Evolutionary conservation across 1,140 invertebrate species (phyloP), one percentile per base, ranked within the genome.

Genomic region (Stegodyphus mimosarum): DNA sequence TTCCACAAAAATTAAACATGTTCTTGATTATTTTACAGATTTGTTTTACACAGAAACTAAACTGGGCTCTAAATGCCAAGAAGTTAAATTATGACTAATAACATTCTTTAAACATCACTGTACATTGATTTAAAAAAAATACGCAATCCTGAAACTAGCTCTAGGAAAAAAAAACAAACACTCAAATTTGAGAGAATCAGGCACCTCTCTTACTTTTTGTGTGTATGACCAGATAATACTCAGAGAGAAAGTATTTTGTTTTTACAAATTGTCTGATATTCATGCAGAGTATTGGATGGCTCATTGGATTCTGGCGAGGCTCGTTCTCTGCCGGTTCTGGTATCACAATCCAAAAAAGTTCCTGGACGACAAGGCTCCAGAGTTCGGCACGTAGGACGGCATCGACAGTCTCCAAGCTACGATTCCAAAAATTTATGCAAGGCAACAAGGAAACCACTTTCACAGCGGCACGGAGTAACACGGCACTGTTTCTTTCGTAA

Each of bases 91-190:
- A 60, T 75, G 75, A 75, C 83, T 86, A 86, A 49, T 50, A 86
- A 86, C 83, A 86, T 78, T 86, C 83, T 86, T 78, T 51, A 51
- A 86, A 86, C 83, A 86, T 77, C 83, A 86, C 83, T 76, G 83
- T 77, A 84, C 83, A 84, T 78, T 86, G 83, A 86, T 48, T 52
- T 73, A 77, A 78, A 60, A 81, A 51, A 79, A 78, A 69, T 78
- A 86, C 60, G 64, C 74, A 86, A 86, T 69, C 83, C 70, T 86
- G 83, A 86, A 86, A 77, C 64, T 86, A 71, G 74, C 64, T 78
- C 83, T 86, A 86, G 72, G 83, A 78, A 74, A 86, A 76, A 85
- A 72, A 86, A 33, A 33, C 33, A 77, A 86, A 86, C 83, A 86
- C 83, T 86, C 83, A 86, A 77, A 86, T 78, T 86, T 86, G 83